A percentile compares a stretch with the other conserved stretches of the same genome.
Conservation (phyloP, 1,140 invertebrate genomes). For the Microplitis demolitor region DNA sequence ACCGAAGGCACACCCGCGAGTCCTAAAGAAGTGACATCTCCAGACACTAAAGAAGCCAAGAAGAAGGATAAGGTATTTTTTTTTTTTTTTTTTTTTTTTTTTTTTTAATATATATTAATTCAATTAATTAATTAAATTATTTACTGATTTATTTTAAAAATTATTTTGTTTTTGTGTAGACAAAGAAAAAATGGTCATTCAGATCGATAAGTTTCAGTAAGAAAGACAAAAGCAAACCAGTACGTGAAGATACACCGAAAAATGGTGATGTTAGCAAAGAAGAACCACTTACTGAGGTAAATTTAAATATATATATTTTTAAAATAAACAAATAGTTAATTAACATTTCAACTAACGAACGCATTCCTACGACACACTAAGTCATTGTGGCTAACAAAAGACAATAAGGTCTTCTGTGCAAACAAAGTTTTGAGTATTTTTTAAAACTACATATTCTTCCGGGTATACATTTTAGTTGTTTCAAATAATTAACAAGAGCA, state of each 20-base stretch:
- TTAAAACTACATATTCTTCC: no score
- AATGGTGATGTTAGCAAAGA: constrained; percentile 60
- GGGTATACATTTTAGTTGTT: no score
- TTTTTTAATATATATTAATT: background rate
- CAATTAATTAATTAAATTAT: background rate
- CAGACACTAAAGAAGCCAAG: constrained; percentile 73
- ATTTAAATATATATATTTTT: no score
- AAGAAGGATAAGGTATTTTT: constrained; percentile 75
- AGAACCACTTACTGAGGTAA: constrained; percentile 58
- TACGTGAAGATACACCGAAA: constrained; percentile 56
- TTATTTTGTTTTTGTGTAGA: constrained; percentile 53
- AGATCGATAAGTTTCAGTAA: constrained; percentile 82
- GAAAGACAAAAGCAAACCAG: constrained; percentile 82
- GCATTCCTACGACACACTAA: no score
- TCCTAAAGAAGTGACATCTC: constrained; percentile 65
- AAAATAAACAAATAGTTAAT: no score
- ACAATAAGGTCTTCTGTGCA: no score
- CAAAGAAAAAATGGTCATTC: constrained; percentile 86
- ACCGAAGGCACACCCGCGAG: constrained; percentile 50
- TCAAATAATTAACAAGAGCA: no score
- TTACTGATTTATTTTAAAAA: background rate
- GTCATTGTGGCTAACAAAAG: no score
- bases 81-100: background rate
- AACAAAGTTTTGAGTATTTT: no score
- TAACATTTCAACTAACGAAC: no score